These are phyloP conservation scores for Isoperla grammatica DNA, from an alignment of 2,888 invertebrate genomes.

Conservation along the genomic window DNA sequence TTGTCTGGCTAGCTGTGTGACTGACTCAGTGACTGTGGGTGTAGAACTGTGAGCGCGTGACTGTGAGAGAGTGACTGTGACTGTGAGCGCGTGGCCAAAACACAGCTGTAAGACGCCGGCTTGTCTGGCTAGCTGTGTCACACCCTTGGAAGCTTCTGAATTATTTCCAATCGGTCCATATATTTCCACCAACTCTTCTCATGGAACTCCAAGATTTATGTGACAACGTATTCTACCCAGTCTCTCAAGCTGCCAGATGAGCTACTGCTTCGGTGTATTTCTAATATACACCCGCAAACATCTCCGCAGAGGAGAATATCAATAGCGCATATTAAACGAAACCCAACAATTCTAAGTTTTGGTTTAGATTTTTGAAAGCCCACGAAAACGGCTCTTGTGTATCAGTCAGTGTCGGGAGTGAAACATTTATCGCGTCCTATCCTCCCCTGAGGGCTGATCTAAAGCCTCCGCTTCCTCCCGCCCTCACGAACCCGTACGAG, in stretches of 20 bases:
- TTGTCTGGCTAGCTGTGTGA: too few relatives aligned
- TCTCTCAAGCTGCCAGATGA: not conserved
- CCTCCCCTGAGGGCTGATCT: too few relatives aligned
- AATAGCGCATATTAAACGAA: not conserved
- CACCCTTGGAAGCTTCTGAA: constrained; percentile 1
- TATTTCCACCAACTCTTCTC: not conserved
- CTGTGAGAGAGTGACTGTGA: too few relatives aligned
- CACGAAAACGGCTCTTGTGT: not conserved
- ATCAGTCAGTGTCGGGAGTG: constrained; percentile 7
- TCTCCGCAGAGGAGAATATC: not conserved
- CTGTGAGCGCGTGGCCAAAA: too few relatives aligned
- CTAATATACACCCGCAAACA: not conserved
- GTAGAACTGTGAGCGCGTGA: too few relatives aligned
- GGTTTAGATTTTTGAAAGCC: not conserved
- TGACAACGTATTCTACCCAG: constrained; percentile 2
- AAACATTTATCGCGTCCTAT: constrained; percentile 2
- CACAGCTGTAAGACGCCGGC: too few relatives aligned
- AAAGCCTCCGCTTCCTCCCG: too few relatives aligned
- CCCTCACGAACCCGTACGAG: too few relatives aligned
- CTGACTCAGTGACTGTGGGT: too few relatives aligned
- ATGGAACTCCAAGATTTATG: not conserved
- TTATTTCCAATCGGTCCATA: not conserved
- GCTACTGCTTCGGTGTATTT: not conserved
- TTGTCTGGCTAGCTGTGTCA: too few relatives aligned
- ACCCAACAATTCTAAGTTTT: not conserved